phyloP scores from a whole-genome alignment of 2,888 invertebrate genomes.

The Mantis religiosa region DNA sequence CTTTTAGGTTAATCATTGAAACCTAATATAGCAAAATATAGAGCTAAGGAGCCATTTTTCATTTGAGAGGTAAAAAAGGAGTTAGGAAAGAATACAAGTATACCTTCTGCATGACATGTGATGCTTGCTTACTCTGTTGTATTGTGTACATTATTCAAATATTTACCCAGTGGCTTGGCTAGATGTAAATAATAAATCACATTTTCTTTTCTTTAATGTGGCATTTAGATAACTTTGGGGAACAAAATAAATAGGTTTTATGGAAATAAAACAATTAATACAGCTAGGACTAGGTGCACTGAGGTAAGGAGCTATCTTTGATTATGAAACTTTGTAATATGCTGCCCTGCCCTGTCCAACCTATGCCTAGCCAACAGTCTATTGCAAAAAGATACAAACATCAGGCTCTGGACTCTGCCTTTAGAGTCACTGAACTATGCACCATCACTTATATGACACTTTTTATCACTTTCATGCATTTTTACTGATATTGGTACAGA shows the following conservation, averaged over 20 bases:
- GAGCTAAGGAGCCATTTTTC: background rate
- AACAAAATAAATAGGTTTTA: background rate
- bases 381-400: background rate
- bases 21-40: background rate
- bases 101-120: background rate
- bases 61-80: too few species aligned
- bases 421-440: background rate
- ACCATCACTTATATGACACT: background rate
- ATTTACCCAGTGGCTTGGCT: background rate
- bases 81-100: background rate
- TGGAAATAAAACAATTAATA: background rate
- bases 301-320: background rate
- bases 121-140: background rate
- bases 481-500: slow-evolving; percentile 8
- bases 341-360: background rate
- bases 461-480: background rate
- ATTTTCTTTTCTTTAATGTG: background rate
- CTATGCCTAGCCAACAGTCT: background rate
- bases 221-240: background rate
- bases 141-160: background rate
- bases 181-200: background rate
- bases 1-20: background rate
- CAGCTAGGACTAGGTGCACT: background rate
- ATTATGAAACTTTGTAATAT: background rate
- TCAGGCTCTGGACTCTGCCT: background rate